phyloP scores from a whole-genome alignment of 2,797 vertebrate species.

The Clarias laeviceps region DNA sequence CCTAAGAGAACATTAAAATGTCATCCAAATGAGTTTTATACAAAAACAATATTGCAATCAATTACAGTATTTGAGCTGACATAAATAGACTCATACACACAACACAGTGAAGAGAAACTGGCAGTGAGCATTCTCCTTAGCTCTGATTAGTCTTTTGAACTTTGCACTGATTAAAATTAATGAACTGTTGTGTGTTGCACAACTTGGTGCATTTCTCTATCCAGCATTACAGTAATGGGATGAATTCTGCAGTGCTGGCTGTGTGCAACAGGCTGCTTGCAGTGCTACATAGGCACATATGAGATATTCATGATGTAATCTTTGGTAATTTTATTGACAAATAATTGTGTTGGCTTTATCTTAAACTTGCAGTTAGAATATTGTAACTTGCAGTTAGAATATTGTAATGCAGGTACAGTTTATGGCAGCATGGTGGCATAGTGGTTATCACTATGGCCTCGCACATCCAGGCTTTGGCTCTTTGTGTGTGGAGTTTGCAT shows the following conservation, averaged over 20 bases:
- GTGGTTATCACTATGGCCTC: no score
- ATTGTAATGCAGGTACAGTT: neutral
- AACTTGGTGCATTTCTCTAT: slow-evolving; percentile 31
- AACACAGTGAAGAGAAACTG: neutral
- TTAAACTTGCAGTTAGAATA: neutral
- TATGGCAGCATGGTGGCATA: neutral
- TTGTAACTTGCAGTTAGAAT: neutral
- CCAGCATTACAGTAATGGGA: neutral
- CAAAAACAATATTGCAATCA: neutral
- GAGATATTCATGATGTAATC: neutral
- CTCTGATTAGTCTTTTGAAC: slow-evolving; percentile 33
- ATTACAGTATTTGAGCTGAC: neutral
- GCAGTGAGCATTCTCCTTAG: slow-evolving; percentile 19
- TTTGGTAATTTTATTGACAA: neutral
- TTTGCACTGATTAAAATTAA: slow-evolving; percentile 30
- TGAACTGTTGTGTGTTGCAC: slow-evolving; percentile 30
- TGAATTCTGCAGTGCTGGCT: neutral
- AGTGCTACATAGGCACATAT: no score
- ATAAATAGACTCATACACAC: neutral
- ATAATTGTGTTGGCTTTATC: neutral
- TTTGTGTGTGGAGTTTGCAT: no score
- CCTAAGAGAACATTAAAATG: slow-evolving; percentile 7
- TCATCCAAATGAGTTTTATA: slow-evolving; percentile 5
- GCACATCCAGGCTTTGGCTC: no score
- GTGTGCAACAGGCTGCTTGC: neutral